Percentiles rank a stretch among this genome's conserved stretches.
Evolutionary conservation across 2,797 vertebrate species (phyloP).

Genomic region (Staurois parvus): DNA sequence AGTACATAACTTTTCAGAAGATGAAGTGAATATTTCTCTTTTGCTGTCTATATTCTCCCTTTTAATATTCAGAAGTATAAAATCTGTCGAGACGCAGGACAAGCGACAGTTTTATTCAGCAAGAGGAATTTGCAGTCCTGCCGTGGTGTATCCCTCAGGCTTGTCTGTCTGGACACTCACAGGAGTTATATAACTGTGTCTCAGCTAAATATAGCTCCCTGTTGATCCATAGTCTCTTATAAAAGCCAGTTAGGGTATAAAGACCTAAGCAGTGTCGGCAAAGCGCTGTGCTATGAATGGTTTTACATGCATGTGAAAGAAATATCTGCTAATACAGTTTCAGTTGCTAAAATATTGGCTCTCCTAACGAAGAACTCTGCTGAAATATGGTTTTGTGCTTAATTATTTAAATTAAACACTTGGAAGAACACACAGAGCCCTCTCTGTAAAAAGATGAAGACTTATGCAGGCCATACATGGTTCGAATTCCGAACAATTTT

Average conservation of each 20-base stretch:
- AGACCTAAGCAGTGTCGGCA: not conserved
- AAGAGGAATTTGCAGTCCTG: not conserved
- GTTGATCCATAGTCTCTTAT: conserved; percentile 29
- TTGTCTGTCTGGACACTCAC: conserved; percentile 19
- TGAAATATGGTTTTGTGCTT: too few species aligned
- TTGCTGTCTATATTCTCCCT: not conserved
- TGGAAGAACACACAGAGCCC: too few species aligned
- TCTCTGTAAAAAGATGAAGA: too few species aligned
- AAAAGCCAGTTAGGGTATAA: conserved; percentile 38
- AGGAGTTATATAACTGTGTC: conserved; percentile 35
- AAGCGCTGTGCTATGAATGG: not conserved
- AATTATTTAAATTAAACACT: too few species aligned
- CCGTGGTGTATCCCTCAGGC: conserved; percentile 14
- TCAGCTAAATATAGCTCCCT: conserved; percentile 29
- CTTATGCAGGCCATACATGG: too few species aligned
- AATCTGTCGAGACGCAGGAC: not conserved
- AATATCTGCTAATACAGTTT: not conserved
- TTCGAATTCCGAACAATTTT: too few species aligned
- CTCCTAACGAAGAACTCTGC: too few species aligned
- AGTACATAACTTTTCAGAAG: too few species aligned
- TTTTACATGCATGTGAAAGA: not conserved
- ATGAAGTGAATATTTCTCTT: not conserved
- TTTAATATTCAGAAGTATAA: not conserved
- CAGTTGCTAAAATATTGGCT: too few species aligned
- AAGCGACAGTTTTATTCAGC: not conserved